Evolutionary conservation across 1,140 invertebrate genomes (phyloP).

Genomic region (Arion vulgaris): DNA sequence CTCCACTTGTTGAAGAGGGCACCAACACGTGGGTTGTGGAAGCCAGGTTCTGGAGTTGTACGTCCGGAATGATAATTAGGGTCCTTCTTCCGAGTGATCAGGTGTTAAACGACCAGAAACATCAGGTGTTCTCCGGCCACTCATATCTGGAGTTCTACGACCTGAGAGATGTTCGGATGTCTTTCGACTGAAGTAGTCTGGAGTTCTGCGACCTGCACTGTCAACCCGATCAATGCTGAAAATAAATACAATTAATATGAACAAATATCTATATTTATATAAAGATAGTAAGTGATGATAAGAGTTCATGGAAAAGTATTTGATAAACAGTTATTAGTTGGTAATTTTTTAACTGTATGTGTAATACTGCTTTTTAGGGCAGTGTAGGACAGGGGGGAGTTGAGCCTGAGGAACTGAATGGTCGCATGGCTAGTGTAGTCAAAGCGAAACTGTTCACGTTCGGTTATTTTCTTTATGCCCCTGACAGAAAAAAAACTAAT

Average conservation of each 20-base stretch:
- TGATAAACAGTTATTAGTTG: too few relatives aligned
- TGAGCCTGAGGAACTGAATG: too few relatives aligned
- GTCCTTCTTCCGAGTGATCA: constrained; percentile 41
- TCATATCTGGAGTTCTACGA: constrained; percentile 33
- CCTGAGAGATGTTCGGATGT: constrained; percentile 36
- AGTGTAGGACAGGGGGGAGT: too few relatives aligned
- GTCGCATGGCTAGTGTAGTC: too few relatives aligned
- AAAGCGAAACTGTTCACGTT: too few relatives aligned
- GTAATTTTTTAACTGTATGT: too few relatives aligned
- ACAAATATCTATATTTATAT: neutral
- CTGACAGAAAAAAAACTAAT: too few relatives aligned
- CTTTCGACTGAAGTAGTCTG: constrained; percentile 39
- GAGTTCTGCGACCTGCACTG: constrained; percentile 42
- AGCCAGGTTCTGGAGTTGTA: constrained; percentile 82
- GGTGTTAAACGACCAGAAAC: constrained; percentile 36
- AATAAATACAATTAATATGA: neutral
- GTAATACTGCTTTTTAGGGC: too few relatives aligned
- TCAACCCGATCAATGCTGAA: constrained; percentile 21
- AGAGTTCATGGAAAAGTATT: too few relatives aligned
- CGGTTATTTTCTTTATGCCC: too few relatives aligned
- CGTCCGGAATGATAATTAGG: constrained; percentile 41
- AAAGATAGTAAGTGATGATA: too few relatives aligned
- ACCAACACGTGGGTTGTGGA: constrained; percentile 90
- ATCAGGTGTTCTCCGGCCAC: constrained; percentile 41
- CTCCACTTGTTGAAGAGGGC: constrained; percentile 97